Evolutionary conservation across 2,113 vertebrate species (phyloP), one percentile per base, ranked within the genome.

Genomic region (Falcunculus frontatus): DNA sequence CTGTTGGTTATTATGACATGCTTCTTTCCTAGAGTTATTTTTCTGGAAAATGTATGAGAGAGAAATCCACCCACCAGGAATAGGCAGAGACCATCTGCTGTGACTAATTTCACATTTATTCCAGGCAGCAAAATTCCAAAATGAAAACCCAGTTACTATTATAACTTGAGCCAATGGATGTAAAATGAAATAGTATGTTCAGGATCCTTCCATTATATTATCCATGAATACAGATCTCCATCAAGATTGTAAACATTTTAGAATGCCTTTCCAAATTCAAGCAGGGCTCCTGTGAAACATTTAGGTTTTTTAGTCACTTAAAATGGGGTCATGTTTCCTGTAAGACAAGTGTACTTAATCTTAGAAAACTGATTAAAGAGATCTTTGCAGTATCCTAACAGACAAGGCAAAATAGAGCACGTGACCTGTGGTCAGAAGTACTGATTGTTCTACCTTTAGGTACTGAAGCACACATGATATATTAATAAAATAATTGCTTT

Each of bases 21-120:
- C 13, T 79, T 89, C 41, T 94, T 92, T 95, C 74, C n/a, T 65
- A 62, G n/a, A 87, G 55, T 62, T 57, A 63, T 89, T 87, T 95
- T 92, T 89, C 62, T 87, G 60, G 44, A 74, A 93, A 90, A 42
- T 47, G 19, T 70, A 47, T 82, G 29, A 70, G 17, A 57, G n/a
- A 89, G 53, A 94, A 93, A 91, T 75, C 56, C 65, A 72, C 76
- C 46, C 53, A 96, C 39, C 76, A 84, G 53, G 62, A 96, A 91
- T 3, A 82, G 68, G 60, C 73, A 88, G 67, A 56, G 56, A 91
- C 67, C 82, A 94, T 94, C 87, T 94, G 87, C 73, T 27, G 32
- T 30, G 13, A 83, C 50, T 95, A 95, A 93, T 90, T 95, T 87
- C 57, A 79, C 12, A 73, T 89, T 90, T 95, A 84, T 88, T 93